Evolutionary conservation across 2,113 vertebrate species (phyloP).

Genomic region (Corydoras maculifer): DNA sequence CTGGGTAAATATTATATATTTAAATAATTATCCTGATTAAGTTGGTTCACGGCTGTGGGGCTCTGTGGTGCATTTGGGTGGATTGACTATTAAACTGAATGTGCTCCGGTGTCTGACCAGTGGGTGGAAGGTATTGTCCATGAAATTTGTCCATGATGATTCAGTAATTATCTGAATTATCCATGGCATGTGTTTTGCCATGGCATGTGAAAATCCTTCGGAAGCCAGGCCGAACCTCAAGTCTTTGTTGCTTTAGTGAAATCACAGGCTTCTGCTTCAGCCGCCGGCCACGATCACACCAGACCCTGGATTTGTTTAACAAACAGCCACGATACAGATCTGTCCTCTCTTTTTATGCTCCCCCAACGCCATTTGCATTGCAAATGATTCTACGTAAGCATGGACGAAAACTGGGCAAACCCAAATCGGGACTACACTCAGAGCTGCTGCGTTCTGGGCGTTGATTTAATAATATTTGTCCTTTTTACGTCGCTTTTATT

Average conservation of each 20-base stretch:
- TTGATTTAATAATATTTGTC: constrained; percentile 40
- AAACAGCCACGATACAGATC: constrained; percentile 52
- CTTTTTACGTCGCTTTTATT: too few relatives aligned
- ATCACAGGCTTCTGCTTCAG: constrained; percentile 19
- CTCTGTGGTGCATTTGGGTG: too few relatives aligned
- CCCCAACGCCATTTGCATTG: constrained; percentile 57
- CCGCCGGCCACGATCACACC: constrained; percentile 3
- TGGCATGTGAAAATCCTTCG: not conserved
- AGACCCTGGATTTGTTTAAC: constrained; percentile 54
- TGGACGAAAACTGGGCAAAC: constrained; percentile 32
- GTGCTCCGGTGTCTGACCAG: too few relatives aligned
- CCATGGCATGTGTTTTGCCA: too few relatives aligned
- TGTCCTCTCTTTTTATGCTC: constrained; percentile 36
- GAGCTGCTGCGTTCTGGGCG: not conserved
- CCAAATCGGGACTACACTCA: constrained; percentile 26
- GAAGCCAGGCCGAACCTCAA: too few relatives aligned
- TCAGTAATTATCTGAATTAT: too few relatives aligned
- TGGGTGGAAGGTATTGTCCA: too few relatives aligned
- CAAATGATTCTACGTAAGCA: constrained; percentile 56
- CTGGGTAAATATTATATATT: too few relatives aligned
- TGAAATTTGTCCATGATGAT: too few relatives aligned
- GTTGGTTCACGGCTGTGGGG: too few relatives aligned
- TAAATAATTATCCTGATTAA: too few relatives aligned
- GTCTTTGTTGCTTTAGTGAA: constrained; percentile 14
- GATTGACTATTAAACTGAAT: too few relatives aligned